Percentiles rank a stretch among this genome's conserved stretches.
Evolutionary conservation across 2,113 vertebrate species (phyloP).

Genomic region (Propithecus coquereli): DNA sequence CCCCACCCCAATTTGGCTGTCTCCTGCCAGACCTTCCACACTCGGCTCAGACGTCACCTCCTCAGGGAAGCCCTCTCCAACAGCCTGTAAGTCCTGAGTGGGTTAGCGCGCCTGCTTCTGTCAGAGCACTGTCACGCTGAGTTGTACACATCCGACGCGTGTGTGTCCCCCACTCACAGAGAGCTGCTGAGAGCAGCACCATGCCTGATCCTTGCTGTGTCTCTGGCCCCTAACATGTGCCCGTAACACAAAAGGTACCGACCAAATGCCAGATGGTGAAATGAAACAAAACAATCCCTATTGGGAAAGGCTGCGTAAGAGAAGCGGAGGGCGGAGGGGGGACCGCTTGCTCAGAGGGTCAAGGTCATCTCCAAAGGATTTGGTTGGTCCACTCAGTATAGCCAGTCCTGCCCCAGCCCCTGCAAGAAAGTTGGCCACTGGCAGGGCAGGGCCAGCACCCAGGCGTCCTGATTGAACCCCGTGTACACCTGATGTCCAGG

Average conservation of each 20-base stretch:
- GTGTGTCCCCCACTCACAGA: neutral
- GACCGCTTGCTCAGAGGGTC: neutral
- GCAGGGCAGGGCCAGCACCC: neutral
- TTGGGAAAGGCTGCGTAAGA: neutral
- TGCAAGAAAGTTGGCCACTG: neutral
- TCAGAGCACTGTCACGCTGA: neutral
- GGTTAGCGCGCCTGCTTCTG: fast-evolving
- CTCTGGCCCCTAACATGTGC: neutral
- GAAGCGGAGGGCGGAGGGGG: neutral
- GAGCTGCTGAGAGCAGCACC: neutral
- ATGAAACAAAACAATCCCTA: neutral
- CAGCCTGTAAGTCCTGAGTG: no score
- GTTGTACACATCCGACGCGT: neutral
- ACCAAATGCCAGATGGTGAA: neutral
- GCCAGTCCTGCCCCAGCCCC: neutral
- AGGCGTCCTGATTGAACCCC: neutral
- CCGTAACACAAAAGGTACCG: neutral
- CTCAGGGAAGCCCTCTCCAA: neutral
- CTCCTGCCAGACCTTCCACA: neutral
- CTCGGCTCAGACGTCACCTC: neutral
- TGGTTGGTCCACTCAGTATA: neutral
- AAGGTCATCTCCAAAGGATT: neutral
- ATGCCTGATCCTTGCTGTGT: neutral
- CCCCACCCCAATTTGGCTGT: neutral
- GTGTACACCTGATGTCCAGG: no score